Base-by-base conservation (phyloP, 2,888 invertebrate genomes). In the Formica aserva region DNA sequence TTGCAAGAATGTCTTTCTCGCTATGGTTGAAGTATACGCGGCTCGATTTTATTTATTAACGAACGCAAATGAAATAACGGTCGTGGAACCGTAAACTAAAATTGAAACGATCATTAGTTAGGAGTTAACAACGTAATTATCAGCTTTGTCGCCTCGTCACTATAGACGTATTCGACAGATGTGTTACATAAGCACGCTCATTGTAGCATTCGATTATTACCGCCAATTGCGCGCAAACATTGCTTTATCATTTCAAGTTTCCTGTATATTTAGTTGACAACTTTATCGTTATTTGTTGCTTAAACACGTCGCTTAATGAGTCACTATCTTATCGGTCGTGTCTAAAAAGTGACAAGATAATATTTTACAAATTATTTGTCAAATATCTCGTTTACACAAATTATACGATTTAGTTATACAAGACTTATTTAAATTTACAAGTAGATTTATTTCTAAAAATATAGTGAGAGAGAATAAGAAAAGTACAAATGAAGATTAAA, bases 111-210 rank as follows among this genome's bases (percentile, higher is more conserved):
- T 67, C 41, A 15, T 77, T 67, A 29, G 13, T 15, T 45, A 32
- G 35, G 45, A 71, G 22, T 78, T 78, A 60, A 45, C 32, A 13
- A 35, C 29, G 60, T 60, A 71, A 71, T 80, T 78, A 48, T 71
- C 35, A 45, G 35, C 45, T 38, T 35, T 45, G 60, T 62, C 71
- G 29, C 29, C 60, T 71, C 35, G 55, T n/a, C 35, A 22, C 11
- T 9, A 32, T 6, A 15, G n/a, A 69, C 48, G 26, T 29, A 60
- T 71, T 71, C 48, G 29, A 69, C 69, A 26, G 69, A 80, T 35
- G 71, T 62, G 71, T 78, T 78, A 48, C 26, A 41, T 78, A 71
- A 48, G 45, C 60, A 32, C 22, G 65, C 22, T n/a, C 13, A n/a
- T 29, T 32, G 52, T 15, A 18, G 26, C 38, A 5, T 48, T 52